These are phyloP conservation scores for Chionomys nivalis DNA, from an alignment of 2,113 vertebrate genomes.

Conservation along the genomic window DNA sequence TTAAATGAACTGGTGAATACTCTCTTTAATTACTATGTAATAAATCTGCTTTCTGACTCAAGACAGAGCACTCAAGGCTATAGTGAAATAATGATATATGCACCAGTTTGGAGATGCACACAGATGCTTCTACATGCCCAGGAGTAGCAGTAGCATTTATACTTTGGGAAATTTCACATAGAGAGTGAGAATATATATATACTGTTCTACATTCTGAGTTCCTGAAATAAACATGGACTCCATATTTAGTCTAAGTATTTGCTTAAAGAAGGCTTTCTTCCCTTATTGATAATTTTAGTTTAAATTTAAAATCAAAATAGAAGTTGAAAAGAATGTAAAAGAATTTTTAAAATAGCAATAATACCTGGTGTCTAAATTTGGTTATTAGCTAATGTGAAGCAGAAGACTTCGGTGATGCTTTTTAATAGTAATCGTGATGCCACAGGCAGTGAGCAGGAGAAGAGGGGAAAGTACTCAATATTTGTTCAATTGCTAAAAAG, in stretches of 20 bases:
- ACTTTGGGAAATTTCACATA: background rate
- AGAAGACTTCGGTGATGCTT: background rate
- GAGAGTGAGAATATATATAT: background rate
- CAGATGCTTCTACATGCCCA: rapidly evolving
- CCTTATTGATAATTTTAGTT: background rate
- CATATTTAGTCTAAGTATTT: background rate
- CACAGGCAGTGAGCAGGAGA: background rate
- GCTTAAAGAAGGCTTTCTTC: background rate
- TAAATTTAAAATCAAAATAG: background rate
- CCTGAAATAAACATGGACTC: background rate
- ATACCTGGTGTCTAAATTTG: background rate
- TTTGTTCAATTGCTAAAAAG: background rate
- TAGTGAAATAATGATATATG: background rate
- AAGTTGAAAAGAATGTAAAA: background rate
- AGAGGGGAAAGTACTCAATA: background rate
- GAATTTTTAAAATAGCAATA: background rate
- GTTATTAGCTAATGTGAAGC: background rate
- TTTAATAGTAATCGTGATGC: background rate
- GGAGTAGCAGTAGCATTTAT: no score
- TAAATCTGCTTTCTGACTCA: background rate
- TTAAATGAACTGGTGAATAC: background rate
- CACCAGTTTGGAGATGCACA: no score
- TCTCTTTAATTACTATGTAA: background rate
- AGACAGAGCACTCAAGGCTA: background rate
- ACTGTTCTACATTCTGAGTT: background rate